Base-by-base conservation (phyloP, 2,113 vertebrate genomes). In the Ptyas mucosa region DNA sequence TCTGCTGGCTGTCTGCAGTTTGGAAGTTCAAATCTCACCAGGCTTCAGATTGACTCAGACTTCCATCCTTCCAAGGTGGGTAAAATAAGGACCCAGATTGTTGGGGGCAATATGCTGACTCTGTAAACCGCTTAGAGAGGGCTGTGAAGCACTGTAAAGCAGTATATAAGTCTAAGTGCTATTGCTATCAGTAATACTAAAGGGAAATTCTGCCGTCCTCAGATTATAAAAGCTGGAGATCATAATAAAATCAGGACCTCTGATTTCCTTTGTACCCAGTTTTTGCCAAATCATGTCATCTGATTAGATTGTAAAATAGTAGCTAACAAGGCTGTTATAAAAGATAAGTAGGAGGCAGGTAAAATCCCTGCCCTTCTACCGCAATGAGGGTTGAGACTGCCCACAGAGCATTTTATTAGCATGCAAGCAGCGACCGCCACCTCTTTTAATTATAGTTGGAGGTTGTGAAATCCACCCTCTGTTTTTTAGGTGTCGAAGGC, bases 391-490 rank as follows among this genome's bases (percentile, higher is more conserved):
- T 21, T 81, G 58, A 93, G 91, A 43, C 26, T 26, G 46, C 61
- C 21, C 29, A 0, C 7, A 46, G 46, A 87, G 1, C 52, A 91
- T 75, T 75, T 61, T 24, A 14, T n/a, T 94, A 92, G 75, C 14
- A 20, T 64, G 2, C 85, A 75, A 95, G 87, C 4, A 49, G 15
- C 0, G 93, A 1, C 39, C 89, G 6, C 69, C 93, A 12, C 3
- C 55, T 93, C 15, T 90, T 95, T 88, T 0, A 1, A 46, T 94
- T 95, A 15, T 92, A 29, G 91, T 26, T 57, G 87, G 26, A 34
- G 89, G 1, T 46, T 94, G 94, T 89, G 93, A 91, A 94, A 58
- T 93, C 7, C 1, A 92, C 2, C 6, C 86, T 64, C 9, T 53
- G 39, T 5, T n/a, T 93, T 91, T 89, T 64, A 92, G 61, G 20